Conservation (phyloP, 2,797 vertebrate species). For the Orestias chungarensis region DNA sequence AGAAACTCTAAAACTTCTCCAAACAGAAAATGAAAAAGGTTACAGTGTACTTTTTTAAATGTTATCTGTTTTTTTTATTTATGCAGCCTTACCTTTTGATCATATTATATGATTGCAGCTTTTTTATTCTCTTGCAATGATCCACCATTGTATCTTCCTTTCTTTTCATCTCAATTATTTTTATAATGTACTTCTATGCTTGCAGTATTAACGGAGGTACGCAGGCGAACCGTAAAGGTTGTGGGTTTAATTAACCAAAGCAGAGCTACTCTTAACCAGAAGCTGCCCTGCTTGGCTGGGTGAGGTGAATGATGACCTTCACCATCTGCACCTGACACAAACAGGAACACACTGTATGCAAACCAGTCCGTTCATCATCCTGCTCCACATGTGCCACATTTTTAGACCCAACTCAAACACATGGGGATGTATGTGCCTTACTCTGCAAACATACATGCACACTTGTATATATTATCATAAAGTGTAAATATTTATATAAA, state of each 20-base stretch:
- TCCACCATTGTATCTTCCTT: not conserved
- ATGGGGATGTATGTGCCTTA: not conserved
- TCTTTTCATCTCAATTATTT: not conserved
- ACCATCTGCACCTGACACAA: constrained; percentile 35
- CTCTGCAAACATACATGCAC: not conserved
- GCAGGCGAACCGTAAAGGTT: not conserved
- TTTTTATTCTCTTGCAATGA: not conserved
- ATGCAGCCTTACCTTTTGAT: no score
- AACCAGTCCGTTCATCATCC: constrained; percentile 1
- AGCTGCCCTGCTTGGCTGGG: constrained; percentile 33
- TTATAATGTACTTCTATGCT: not conserved
- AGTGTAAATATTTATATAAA: not conserved
- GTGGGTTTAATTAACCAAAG: constrained; percentile 35
- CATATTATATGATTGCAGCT: no score
- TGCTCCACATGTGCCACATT: not conserved
- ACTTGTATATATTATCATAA: not conserved
- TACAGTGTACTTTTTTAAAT: no score
- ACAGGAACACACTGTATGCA: not conserved
- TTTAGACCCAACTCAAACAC: not conserved
- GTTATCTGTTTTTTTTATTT: no score
- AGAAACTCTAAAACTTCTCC: no score
- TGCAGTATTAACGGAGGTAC: not conserved
- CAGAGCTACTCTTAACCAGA: constrained; percentile 36
- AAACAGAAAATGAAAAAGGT: no score
- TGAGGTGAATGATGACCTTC: constrained; percentile 19